Conservation (phyloP, 2,888 invertebrate genomes). For the Neoscelio sp. region DNA sequence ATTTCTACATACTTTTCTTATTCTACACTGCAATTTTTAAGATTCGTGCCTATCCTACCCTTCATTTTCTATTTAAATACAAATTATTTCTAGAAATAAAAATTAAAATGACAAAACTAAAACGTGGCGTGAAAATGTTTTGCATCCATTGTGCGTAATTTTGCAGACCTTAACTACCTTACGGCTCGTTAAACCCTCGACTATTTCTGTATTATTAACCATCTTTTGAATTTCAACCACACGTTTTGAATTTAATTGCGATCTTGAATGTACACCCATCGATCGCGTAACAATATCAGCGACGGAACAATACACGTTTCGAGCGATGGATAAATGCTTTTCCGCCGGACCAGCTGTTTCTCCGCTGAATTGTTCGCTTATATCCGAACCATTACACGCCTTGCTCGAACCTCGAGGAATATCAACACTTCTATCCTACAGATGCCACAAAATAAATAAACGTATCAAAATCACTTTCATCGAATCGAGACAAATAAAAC, state of each 20-base stretch:
- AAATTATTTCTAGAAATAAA: too few relatives aligned
- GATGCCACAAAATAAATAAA: too few relatives aligned
- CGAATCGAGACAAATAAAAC: neutral
- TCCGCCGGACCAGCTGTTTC: conserved; percentile 41
- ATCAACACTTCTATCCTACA: neutral
- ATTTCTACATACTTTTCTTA: too few relatives aligned
- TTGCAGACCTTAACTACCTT: too few relatives aligned
- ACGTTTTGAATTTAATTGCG: neutral
- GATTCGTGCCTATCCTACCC: too few relatives aligned
- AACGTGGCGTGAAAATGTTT: too few relatives aligned
- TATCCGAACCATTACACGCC: conserved; percentile 1
- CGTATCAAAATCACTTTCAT: neutral
- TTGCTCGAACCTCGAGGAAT: conserved; percentile 1
- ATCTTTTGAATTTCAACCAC: too few relatives aligned
- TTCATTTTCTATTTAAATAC: too few relatives aligned
- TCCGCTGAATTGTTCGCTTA: conserved; percentile 16
- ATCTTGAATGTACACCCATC: conserved; percentile 10
- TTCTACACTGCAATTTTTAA: too few relatives aligned
- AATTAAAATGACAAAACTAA: too few relatives aligned
- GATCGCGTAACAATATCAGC: conserved; percentile 3
- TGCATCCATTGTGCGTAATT: too few relatives aligned
- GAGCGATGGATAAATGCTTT: conserved; percentile 11
- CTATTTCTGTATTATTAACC: neutral
- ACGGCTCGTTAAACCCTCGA: too few relatives aligned
- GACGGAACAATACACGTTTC: conserved; percentile 9